A percentile compares a stretch with the other conserved stretches of the same genome.
Conservation (phyloP, 2,797 vertebrate genomes). For the Fratercula arctica region DNA sequence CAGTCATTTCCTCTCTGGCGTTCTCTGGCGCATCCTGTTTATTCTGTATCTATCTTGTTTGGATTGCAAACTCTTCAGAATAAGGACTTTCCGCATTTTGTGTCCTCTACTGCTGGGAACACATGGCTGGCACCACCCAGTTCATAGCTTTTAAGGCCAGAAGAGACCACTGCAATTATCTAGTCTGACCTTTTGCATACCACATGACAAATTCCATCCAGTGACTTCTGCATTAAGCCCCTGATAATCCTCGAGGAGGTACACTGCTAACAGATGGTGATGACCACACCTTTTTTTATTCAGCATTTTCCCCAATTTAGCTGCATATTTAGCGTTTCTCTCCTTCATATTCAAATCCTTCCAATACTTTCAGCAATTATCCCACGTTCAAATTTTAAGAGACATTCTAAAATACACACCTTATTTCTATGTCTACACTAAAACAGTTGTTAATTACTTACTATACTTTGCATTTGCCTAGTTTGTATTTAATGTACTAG, state of each 20-base stretch:
- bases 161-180: not conserved
- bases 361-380: not conserved
- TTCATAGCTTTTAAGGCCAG: not conserved
- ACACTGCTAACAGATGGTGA: not conserved
- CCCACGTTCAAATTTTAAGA: not conserved
- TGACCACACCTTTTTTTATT: not conserved
- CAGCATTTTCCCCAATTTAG: not conserved
- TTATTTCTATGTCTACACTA: not conserved
- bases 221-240: not conserved
- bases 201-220: not conserved
- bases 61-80: conserved; percentile 8
- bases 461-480: not conserved
- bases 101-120: not conserved
- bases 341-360: not conserved
- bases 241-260: not conserved
- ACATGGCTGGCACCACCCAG: not conserved
- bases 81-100: not conserved
- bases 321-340: not conserved
- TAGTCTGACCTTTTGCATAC: not conserved
- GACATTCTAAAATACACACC: not conserved
- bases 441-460: not conserved
- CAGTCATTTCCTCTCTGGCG: conserved; percentile 38
- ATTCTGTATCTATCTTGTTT: conserved; percentile 45
- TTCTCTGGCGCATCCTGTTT: conserved; percentile 22
- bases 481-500: not conserved